Evolutionary conservation across 2,797 vertebrate genomes (phyloP).

Genomic region (Coreius guichenoti): DNA sequence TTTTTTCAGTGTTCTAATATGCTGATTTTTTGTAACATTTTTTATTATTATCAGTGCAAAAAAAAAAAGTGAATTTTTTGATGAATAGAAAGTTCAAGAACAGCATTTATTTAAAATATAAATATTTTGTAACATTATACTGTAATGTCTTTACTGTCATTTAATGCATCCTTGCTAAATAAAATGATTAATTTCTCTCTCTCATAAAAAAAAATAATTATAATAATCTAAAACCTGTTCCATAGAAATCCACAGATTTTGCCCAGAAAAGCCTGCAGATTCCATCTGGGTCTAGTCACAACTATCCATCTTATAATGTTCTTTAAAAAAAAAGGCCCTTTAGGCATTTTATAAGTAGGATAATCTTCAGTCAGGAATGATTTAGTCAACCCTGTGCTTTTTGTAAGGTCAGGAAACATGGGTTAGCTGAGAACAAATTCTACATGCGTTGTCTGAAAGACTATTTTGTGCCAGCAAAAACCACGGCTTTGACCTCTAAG

Average conservation of each 20-base stretch:
- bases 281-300: background rate
- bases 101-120: background rate
- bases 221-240: background rate
- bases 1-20: no score
- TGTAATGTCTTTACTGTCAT: background rate
- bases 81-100: background rate
- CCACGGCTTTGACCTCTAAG: conserved; percentile 1
- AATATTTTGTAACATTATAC: background rate
- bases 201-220: background rate
- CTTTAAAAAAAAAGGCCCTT: background rate
- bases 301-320: background rate
- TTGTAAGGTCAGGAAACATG: conserved; percentile 27
- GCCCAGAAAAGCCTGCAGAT: background rate
- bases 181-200: background rate
- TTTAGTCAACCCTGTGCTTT: conserved; percentile 19
- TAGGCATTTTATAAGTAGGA: background rate
- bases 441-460: conserved; percentile 2
- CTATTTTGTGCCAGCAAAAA: conserved; percentile 18
- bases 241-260: background rate
- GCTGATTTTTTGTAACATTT: no score
- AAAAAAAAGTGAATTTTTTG: no score
- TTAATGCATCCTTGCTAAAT: background rate
- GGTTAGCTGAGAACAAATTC: conserved; percentile 29
- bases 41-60: no score
- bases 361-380: conserved; percentile 22